A percentile compares a stretch with the other conserved stretches of the same genome.
Evolutionary conservation across 2,113 vertebrate species (phyloP).

Genomic region (Platysteira castanea): DNA sequence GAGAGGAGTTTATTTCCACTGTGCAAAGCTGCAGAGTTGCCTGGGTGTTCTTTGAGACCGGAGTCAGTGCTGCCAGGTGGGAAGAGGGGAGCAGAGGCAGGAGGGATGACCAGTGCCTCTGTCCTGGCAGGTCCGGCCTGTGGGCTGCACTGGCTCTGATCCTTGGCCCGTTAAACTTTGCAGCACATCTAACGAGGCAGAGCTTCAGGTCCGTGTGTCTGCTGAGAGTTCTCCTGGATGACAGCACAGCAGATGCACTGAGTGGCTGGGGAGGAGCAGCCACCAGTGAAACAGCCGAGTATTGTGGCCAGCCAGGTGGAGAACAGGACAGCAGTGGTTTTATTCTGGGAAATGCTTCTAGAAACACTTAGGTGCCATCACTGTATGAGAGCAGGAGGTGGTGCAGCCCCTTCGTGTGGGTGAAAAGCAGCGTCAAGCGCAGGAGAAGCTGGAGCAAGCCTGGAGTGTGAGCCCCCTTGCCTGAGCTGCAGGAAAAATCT

Average conservation of each 20-base stretch:
- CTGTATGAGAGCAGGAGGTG: neutral
- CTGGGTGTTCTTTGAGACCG: neutral
- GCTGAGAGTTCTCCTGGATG: neutral
- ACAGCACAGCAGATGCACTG: fast-evolving
- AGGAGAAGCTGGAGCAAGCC: neutral
- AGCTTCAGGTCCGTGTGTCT: fast-evolving
- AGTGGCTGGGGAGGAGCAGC: neutral
- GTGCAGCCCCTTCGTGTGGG: neutral
- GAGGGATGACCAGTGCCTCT: neutral
- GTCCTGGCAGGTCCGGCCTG: neutral
- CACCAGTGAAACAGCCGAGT: fast-evolving
- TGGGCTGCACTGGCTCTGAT: neutral
- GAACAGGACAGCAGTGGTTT: fast-evolving
- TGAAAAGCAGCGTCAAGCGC: fast-evolving
- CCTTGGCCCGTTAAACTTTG: neutral
- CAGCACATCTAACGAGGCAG: neutral
- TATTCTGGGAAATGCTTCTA: neutral
- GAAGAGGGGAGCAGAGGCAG: neutral
- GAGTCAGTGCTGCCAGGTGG: neutral
- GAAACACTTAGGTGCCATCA: neutral
- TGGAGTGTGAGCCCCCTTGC: neutral
- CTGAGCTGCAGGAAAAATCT: neutral
- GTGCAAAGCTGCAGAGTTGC: neutral
- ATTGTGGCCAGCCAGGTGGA: fast-evolving
- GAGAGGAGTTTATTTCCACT: neutral